These are phyloP conservation scores for Psittacus erithacus DNA, from an alignment of 2,113 vertebrate genomes.

Conservation along the genomic window DNA sequence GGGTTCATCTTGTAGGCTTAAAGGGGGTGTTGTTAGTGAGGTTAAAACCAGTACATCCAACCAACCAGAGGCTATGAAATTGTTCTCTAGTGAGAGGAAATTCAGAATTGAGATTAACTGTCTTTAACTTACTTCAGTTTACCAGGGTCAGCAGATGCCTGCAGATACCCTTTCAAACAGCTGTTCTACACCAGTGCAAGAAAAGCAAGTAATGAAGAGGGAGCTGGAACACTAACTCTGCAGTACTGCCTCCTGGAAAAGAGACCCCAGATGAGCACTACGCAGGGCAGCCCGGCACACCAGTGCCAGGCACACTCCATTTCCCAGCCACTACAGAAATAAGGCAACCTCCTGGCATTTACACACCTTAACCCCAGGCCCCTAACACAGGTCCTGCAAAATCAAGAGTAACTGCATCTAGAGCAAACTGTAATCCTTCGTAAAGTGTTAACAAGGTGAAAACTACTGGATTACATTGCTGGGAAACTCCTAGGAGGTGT, in stretches of 20 bases:
- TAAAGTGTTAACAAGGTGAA: not conserved
- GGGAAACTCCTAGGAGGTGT: not conserved
- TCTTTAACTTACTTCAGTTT: not conserved
- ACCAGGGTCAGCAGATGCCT: not conserved
- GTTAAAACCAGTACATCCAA: not conserved
- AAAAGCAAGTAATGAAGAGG: not conserved
- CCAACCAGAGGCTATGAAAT: not conserved
- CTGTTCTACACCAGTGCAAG: not conserved
- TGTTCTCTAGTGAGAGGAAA: conserved; percentile 1
- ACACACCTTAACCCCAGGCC: not conserved
- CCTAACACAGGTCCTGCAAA: not conserved
- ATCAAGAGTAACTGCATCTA: not conserved
- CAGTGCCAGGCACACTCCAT: not conserved
- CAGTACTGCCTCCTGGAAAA: not conserved
- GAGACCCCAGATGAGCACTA: not conserved
- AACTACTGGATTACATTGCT: not conserved
- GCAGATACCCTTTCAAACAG: not conserved
- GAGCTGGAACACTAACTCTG: not conserved
- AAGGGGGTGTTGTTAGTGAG: not conserved
- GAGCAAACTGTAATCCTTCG: not conserved
- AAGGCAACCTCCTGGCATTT: not conserved
- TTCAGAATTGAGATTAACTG: conserved; percentile 9
- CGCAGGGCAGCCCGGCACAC: not conserved
- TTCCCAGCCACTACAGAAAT: not conserved
- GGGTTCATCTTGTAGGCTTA: not conserved